Evolutionary conservation across 2,888 invertebrate species (phyloP), one percentile per base, ranked within the genome.

Genomic region (Drosophila trichaetosa): DNA sequence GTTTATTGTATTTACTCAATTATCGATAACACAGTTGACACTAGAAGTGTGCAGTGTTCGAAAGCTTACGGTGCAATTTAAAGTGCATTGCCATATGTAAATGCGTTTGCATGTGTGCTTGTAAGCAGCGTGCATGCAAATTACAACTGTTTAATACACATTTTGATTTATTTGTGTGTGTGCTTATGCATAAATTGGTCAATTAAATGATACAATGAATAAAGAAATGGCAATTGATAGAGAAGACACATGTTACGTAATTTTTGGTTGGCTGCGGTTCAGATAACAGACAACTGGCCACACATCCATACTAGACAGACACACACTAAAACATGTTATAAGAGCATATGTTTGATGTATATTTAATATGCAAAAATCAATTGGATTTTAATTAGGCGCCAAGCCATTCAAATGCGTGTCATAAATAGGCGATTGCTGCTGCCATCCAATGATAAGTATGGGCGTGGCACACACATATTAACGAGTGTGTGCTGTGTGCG

Each of bases 391-490:
- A 75, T 67, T 60, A 54, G 53, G 18, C 40, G 62, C 31, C 48
- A 73, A 65, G 60, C 75, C 67, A 59, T 71, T 67, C n/a, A 72
- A 82, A 62, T 62, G 48, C 46, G 21, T 56, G 42, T 57, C 7
- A 29, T 29, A 48, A 24, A 18, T 18, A 29, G 71, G 49, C 57
- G 54, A 56, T 68, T 62, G 64, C 59, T 72, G 76, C 53, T 34
- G 10, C 18, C 16, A 24, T 48, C 18, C 16, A 24, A 48, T 71
- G 80, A 87, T 84, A 87, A 80, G 76, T 56, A 72, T 57, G 54
- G 86, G 83, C 86, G 82, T 76, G 84, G 76, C 80, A 49, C 31
- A 49, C 64, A 69, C n/a, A 8, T 24, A 36, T n/a, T 10, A 33
- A 33, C 33, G 18, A 0, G 5, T 48, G 13, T 34, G 16, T 56